phyloP scores from a whole-genome alignment of 2,888 invertebrate genomes.

The Lasioglossum zephyrum region DNA sequence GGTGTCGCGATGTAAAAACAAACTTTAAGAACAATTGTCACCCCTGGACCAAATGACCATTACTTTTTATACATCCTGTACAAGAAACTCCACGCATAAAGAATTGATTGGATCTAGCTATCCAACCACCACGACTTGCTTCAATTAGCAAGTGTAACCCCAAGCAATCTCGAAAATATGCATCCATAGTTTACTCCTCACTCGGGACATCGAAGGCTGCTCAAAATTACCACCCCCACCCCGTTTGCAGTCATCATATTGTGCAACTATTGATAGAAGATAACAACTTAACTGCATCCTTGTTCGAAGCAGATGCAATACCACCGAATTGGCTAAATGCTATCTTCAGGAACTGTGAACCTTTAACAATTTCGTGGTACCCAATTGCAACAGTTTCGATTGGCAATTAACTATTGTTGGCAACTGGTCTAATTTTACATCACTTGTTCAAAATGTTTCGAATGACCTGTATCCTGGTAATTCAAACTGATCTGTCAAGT shows the following conservation, averaged over 20 bases:
- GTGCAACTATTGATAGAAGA: constrained; percentile 8
- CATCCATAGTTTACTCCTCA: neutral
- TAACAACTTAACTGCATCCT: neutral
- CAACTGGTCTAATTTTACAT: constrained; percentile 29
- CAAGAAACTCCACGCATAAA: too few relatives aligned
- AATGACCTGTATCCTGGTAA: too few relatives aligned
- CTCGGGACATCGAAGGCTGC: neutral
- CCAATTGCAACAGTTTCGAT: constrained; percentile 25
- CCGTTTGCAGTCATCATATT: neutral
- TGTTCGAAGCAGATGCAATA: constrained; percentile 11
- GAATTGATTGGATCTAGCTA: too few relatives aligned
- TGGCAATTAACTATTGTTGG: constrained; percentile 33
- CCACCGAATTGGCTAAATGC: neutral
- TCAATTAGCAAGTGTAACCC: neutral
- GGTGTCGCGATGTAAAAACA: too few relatives aligned
- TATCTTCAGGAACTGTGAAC: neutral
- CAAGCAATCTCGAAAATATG: neutral
- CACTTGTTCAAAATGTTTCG: constrained; percentile 9
- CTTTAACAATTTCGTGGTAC: constrained; percentile 20
- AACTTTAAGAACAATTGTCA: too few relatives aligned
- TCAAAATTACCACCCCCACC: neutral
- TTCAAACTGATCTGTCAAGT: too few relatives aligned
- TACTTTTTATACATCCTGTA: too few relatives aligned
- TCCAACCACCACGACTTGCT: neutral
- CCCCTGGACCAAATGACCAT: too few relatives aligned